These are phyloP conservation scores for Barbus barbus DNA, from an alignment of 2,113 vertebrate species.

Conservation along the genomic window DNA sequence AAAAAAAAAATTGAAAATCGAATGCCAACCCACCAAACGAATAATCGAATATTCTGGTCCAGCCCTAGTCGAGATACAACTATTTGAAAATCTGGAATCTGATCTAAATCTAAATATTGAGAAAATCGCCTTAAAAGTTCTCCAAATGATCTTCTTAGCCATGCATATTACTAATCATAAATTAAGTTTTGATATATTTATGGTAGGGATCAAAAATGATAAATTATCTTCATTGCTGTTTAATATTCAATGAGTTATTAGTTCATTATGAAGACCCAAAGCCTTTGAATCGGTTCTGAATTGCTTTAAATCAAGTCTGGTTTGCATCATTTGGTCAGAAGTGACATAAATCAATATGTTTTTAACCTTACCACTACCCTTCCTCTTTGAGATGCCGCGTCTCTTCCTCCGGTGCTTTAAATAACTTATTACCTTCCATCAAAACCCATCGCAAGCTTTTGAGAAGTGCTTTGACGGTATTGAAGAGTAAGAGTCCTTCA, in stretches of 20 bases:
- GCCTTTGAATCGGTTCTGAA: not conserved
- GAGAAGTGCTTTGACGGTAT: not conserved
- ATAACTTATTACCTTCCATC: conserved; percentile 4
- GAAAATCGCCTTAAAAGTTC: too few relatives aligned
- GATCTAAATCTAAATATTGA: too few relatives aligned
- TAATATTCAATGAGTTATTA: conserved; percentile 36
- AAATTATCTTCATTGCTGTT: conserved; percentile 13
- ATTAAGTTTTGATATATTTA: too few relatives aligned
- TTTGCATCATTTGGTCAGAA: conserved; percentile 17
- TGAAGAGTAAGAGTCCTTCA: not conserved
- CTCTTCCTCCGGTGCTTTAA: not conserved
- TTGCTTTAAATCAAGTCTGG: conserved; percentile 7
- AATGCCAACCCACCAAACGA: too few relatives aligned
- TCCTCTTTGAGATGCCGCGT: not conserved
- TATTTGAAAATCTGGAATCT: too few relatives aligned
- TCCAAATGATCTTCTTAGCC: too few relatives aligned
- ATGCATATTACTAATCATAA: too few relatives aligned
- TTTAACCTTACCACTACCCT: not conserved
- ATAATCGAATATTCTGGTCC: too few relatives aligned
- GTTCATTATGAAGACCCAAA: conserved; percentile 40
- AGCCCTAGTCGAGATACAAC: too few relatives aligned
- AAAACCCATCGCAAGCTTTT: not conserved
- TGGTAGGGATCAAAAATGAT: not conserved
- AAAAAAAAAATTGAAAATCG: too few relatives aligned
- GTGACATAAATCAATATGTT: conserved; percentile 2